Evolutionary conservation across 2,797 vertebrate species (phyloP).

Genomic region (Falco columbarius): DNA sequence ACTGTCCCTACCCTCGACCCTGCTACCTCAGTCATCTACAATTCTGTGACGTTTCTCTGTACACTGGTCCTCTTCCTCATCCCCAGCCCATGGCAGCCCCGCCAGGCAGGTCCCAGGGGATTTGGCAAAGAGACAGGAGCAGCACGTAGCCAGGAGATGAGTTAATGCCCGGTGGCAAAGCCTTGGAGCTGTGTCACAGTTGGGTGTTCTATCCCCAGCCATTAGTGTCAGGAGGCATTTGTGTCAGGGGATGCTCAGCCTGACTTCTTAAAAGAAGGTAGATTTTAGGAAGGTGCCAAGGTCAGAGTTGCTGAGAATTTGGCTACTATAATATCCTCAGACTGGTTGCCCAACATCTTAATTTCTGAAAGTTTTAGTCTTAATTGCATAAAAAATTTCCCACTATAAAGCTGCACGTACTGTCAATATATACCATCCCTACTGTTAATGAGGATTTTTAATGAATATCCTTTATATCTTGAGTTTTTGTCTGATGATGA

Average conservation of each 20-base stretch:
- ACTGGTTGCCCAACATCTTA: background rate
- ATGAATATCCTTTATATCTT: background rate
- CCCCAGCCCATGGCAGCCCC: background rate
- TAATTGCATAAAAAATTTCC: background rate
- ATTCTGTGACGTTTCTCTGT: rapidly evolving
- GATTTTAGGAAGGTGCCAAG: background rate
- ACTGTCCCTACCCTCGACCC: background rate
- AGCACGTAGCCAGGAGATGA: rapidly evolving
- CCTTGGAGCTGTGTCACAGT: background rate
- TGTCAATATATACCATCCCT: background rate
- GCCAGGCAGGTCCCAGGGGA: background rate
- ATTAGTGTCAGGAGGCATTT: background rate
- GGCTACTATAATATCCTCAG: background rate
- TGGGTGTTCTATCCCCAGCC: background rate
- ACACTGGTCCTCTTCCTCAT: background rate
- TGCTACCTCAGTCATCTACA: background rate
- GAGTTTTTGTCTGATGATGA: background rate
- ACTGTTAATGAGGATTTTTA: background rate
- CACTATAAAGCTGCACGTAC: background rate
- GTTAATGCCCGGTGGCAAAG: background rate
- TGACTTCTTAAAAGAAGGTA: background rate
- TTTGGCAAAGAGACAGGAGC: background rate
- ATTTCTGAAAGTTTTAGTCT: background rate
- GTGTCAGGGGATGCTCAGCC: background rate
- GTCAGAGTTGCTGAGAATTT: background rate